These are phyloP conservation scores for Hypomesus transpacificus DNA, from an alignment of 2,113 vertebrate species.

Conservation along the genomic window DNA sequence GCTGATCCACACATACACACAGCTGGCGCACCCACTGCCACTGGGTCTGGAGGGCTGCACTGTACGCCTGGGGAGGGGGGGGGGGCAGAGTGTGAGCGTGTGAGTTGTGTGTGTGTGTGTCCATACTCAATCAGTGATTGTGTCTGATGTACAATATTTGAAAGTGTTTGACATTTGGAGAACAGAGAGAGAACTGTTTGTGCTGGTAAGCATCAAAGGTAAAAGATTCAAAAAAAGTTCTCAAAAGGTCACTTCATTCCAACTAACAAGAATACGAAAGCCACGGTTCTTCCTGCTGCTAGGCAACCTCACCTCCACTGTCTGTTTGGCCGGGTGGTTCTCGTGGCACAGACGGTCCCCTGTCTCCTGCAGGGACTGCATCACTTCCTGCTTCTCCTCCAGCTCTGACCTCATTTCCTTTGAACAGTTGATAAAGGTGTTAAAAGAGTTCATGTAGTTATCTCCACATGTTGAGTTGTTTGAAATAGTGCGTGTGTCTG, in stretches of 20 bases:
- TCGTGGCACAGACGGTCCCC: conserved; percentile 84
- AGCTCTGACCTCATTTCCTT: conserved; percentile 87
- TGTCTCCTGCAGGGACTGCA: conserved; percentile 87
- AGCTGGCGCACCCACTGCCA: conserved; percentile 96
- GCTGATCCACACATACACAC: conserved; percentile 91
- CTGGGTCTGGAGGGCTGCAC: conserved; percentile 89
- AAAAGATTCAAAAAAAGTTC: background rate
- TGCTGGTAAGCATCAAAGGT: background rate
- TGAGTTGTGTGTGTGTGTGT: background rate
- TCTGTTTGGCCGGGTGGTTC: conserved; percentile 96
- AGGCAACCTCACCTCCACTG: conserved; percentile 80
- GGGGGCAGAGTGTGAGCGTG: background rate
- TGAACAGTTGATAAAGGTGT: conserved; percentile 10
- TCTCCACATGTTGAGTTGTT: too few relatives aligned
- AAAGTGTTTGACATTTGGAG: background rate
- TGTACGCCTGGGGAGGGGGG: conserved; percentile 81
- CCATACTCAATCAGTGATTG: too few relatives aligned
- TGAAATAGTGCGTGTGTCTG: background rate
- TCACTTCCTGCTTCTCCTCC: conserved; percentile 87
- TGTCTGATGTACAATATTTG: too few relatives aligned
- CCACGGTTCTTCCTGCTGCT: background rate
- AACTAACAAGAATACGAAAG: background rate
- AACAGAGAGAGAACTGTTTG: background rate
- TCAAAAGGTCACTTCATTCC: conserved; percentile 25
- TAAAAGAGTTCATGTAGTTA: background rate